phyloP scores from a whole-genome alignment of 2,113 vertebrate genomes.

The Artemisiospiza belli region DNA sequence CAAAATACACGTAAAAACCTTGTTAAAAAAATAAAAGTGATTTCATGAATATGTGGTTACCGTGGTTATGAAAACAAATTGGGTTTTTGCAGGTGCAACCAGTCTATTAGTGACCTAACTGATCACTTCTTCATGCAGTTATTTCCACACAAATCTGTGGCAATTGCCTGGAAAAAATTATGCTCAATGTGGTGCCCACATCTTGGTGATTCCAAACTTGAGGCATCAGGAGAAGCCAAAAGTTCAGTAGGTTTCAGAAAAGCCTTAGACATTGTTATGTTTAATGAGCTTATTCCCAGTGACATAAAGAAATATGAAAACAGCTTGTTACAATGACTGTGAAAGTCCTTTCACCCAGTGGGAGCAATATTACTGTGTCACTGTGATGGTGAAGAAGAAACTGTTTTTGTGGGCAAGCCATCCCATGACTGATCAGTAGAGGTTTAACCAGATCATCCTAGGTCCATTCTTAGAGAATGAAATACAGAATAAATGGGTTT shows the following conservation, averaged over 20 bases:
- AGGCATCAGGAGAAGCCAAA: neutral
- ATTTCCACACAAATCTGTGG: constrained; percentile 17
- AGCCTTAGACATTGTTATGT: neutral
- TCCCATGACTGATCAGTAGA: neutral
- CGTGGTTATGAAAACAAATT: constrained; percentile 44
- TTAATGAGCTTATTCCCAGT: neutral
- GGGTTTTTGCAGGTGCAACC: constrained; percentile 37
- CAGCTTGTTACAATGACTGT: neutral
- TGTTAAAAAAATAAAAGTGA: neutral
- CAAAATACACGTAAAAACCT: neutral
- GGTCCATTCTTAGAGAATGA: neutral
- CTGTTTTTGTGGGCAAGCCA: neutral
- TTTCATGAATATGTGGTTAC: constrained; percentile 10
- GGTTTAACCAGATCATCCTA: neutral
- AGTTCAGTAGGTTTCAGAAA: neutral
- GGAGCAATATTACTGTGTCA: neutral
- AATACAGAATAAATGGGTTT: neutral
- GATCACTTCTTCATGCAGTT: neutral
- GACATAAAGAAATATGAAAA: neutral
- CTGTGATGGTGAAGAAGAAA: neutral
- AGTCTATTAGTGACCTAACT: neutral
- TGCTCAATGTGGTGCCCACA: neutral
- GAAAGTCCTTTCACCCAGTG: neutral
- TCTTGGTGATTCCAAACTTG: neutral
- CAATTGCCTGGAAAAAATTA: constrained; percentile 14